Evolutionary conservation across 2,888 invertebrate species (phyloP).

Genomic region (Rhamphomyia laevipes): DNA sequence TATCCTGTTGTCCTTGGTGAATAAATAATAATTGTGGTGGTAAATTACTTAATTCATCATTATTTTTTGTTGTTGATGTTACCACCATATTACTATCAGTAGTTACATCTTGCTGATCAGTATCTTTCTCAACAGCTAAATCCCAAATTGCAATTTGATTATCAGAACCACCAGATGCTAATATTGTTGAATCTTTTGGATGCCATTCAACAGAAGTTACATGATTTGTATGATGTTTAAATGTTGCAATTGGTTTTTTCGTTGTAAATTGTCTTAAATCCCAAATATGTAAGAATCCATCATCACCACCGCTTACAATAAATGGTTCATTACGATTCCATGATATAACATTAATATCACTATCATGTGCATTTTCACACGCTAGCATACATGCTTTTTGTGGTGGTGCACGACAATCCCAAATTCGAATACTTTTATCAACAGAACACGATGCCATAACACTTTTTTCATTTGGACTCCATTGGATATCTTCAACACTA

Average conservation of each 20-base stretch:
- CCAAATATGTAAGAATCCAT: conserved; percentile 90
- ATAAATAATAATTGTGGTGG: conserved; percentile 95
- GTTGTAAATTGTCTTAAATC: conserved; percentile 77
- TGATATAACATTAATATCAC: conserved; percentile 93
- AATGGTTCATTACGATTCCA: conserved; percentile 92
- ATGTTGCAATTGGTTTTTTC: conserved; percentile 74
- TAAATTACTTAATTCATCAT: conserved; percentile 53
- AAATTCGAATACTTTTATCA: conserved; percentile 83
- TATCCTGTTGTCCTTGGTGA: conserved; percentile 94
- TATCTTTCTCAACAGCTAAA: conserved; percentile 77
- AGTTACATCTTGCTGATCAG: conserved; percentile 38
- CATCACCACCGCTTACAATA: conserved; percentile 89
- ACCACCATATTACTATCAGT: conserved; percentile 16
- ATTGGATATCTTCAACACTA: conserved; percentile 96
- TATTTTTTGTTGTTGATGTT: conserved; percentile 58
- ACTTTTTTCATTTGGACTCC: conserved; percentile 91
- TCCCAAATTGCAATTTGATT: conserved; percentile 97
- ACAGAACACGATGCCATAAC: conserved; percentile 84
- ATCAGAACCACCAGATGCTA: conserved; percentile 87
- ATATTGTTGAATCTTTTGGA: conserved; percentile 81
- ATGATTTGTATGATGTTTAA: conserved; percentile 89
- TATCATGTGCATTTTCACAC: conserved; percentile 71
- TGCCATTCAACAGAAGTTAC: conserved; percentile 97
- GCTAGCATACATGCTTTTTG: conserved; percentile 86
- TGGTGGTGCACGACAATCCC: conserved; percentile 84